These are phyloP conservation scores for Hirundo rustica DNA, from an alignment of 2,797 vertebrate genomes.

Conservation along the genomic window DNA sequence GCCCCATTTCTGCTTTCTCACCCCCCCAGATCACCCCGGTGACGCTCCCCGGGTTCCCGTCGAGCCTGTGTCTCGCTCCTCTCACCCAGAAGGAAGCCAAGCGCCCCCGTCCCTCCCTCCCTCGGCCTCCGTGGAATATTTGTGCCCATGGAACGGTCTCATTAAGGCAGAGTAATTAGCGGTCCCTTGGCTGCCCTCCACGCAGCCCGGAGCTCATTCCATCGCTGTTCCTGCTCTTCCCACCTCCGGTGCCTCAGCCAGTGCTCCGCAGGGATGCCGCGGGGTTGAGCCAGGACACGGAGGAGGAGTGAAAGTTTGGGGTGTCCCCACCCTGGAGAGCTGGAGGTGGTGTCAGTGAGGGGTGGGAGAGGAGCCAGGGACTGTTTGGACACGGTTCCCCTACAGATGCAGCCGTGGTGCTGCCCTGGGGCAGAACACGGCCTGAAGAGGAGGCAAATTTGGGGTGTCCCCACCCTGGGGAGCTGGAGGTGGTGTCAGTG, in stretches of 20 bases:
- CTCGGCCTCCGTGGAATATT: background rate
- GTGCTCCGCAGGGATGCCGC: background rate
- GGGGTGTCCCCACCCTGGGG: background rate
- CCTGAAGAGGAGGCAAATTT: background rate
- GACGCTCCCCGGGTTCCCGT: rapidly evolving
- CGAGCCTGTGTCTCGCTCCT: background rate
- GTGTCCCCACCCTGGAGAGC: background rate
- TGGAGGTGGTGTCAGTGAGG: background rate
- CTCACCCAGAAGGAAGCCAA: slow-evolving; percentile 29
- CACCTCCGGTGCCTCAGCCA: background rate
- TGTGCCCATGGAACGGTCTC: slow-evolving; percentile 6
- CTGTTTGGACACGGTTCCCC: rapidly evolving
- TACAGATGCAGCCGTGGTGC: background rate
- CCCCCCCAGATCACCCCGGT: background rate
- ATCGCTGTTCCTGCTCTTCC: background rate
- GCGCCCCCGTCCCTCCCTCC: background rate
- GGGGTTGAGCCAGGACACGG: background rate
- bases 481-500: background rate
- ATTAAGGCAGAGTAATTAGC: slow-evolving; percentile 59
- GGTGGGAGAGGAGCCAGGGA: background rate
- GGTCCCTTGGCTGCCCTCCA: slow-evolving; percentile 55
- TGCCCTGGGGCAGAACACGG: rapidly evolving
- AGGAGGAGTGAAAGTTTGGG: background rate
- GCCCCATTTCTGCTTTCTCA: background rate
- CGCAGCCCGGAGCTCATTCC: background rate